Base-by-base conservation (phyloP, 2,113 vertebrate genomes). In the Notothenia rossii region DNA sequence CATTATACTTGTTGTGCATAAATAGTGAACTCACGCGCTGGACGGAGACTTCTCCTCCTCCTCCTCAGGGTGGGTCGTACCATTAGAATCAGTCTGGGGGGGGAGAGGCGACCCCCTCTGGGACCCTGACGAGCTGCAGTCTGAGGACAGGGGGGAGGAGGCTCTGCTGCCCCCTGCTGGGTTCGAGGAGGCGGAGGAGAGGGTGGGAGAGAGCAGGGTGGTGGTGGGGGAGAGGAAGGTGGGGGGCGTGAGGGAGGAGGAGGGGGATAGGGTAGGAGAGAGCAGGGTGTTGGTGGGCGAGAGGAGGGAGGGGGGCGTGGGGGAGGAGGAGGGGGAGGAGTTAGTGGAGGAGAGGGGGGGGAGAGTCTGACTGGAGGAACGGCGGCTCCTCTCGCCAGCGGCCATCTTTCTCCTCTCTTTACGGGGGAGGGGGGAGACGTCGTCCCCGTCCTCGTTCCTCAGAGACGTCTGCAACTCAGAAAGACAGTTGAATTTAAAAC, bases 371-470 rank as follows among this genome's bases (percentile, higher is more conserved):
- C 93, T 90, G 12, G 97, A 94, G 0, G 94, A 91, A 25, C 96
- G 80, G 22, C 96, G 95, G 25, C 92, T 95, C 11, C 91, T 95
- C 0, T 96, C 96, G 0, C 70, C 33, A 4, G 79, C 20, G 0
- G 94, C 83, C 0, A 85, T 87, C 63, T 96, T 98, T 49, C 97
- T 92, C 5, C 97, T 88, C 43, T 98, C 97, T 79, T 96, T 97
- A 18, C 97, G 97, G 2, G 89, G 72, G 10, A 91, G 93, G 0
- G 49, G 5, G 3, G 90, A 46, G 0, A 80, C 88, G 74, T 97
- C 97, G 0, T 97, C 97, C 0, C 84, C 97, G 0, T 99, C 98
- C 88, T 99, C 98, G 0, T 95, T 75, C 63, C 89, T 94, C 68
- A 99, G 94, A 48, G 97, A 89, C 0, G 88, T 96, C 98, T 99